These are phyloP conservation scores for Ennomos erosarius DNA, from an alignment of 2,888 invertebrate species.

Conservation along the genomic window DNA sequence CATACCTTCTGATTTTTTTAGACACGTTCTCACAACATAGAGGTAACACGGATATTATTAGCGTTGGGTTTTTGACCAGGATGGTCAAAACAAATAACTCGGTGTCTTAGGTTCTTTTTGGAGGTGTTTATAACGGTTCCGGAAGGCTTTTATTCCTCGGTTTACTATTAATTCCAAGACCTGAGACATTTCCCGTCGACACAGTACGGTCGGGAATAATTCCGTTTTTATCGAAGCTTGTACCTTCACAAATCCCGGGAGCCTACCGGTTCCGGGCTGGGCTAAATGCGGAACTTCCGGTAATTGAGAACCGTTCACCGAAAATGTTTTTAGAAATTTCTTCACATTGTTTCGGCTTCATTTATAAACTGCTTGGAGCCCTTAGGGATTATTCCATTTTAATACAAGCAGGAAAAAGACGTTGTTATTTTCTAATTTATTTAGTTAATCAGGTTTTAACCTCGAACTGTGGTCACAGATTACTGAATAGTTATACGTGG, in stretches of 20 bases:
- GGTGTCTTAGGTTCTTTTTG: background rate
- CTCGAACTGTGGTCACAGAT: too few species aligned
- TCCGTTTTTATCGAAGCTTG: conserved; percentile 38
- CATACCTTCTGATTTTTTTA: conserved; percentile 9
- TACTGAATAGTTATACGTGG: too few species aligned
- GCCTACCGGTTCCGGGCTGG: conserved; percentile 45
- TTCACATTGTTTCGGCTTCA: conserved; percentile 49
- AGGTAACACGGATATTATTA: too few species aligned
- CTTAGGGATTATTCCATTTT: conserved; percentile 31
- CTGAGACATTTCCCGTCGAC: conserved; percentile 28
- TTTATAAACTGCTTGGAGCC: conserved; percentile 31
- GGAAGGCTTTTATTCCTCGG: conserved; percentile 14
- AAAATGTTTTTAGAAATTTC: conserved; percentile 47
- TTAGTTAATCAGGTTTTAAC: too few species aligned
- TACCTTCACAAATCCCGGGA: conserved; percentile 48
- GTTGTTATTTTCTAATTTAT: conserved; percentile 21
- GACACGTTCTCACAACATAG: background rate
- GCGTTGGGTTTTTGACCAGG: too few species aligned
- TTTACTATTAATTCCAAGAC: conserved; percentile 30
- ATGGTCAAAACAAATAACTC: too few species aligned
- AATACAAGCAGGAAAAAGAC: conserved; percentile 19
- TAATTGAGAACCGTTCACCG: conserved; percentile 56
- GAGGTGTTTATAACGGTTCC: background rate
- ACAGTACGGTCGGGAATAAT: conserved; percentile 35
- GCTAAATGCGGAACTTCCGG: conserved; percentile 54